These are phyloP conservation scores for Pantelozetes paolii DNA, from an alignment of 2,888 invertebrate species.

Conservation along the genomic window DNA sequence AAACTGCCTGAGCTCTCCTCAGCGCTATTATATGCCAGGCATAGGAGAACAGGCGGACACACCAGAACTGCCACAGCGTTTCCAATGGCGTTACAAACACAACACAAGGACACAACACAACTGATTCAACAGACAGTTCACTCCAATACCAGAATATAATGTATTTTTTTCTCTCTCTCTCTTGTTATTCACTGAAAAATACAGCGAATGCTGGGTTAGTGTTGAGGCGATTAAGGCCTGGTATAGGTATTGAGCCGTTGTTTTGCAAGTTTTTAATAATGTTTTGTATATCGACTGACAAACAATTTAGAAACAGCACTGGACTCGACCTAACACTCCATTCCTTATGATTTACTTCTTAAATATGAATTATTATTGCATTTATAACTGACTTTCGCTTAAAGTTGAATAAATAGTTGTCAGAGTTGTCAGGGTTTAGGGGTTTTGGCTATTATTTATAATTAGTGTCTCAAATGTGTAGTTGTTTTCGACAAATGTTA, in stretches of 20 bases:
- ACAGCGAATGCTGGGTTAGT: not conserved
- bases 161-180: not conserved
- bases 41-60: not conserved
- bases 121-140: slow-evolving; percentile 14
- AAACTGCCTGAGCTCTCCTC: not conserved
- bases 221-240: not conserved
- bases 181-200: not conserved
- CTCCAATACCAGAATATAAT: slow-evolving; percentile 13
- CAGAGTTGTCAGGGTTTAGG: no score
- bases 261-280: not conserved
- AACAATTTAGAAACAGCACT: not conserved
- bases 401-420: not conserved
- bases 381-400: not conserved
- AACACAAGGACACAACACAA: slow-evolving; percentile 32
- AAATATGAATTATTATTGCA: not conserved
- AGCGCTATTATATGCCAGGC: not conserved
- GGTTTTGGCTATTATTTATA: slow-evolving; percentile 10
- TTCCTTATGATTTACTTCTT: not conserved
- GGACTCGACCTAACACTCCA: not conserved
- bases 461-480: not conserved
- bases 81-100: slow-evolving; percentile 19
- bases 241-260: not conserved
- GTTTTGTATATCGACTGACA: not conserved
- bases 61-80: not conserved
- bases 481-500: slow-evolving; percentile 8